phyloP scores from a whole-genome alignment of 2,113 vertebrate species.

The Ophiodon elongatus region DNA sequence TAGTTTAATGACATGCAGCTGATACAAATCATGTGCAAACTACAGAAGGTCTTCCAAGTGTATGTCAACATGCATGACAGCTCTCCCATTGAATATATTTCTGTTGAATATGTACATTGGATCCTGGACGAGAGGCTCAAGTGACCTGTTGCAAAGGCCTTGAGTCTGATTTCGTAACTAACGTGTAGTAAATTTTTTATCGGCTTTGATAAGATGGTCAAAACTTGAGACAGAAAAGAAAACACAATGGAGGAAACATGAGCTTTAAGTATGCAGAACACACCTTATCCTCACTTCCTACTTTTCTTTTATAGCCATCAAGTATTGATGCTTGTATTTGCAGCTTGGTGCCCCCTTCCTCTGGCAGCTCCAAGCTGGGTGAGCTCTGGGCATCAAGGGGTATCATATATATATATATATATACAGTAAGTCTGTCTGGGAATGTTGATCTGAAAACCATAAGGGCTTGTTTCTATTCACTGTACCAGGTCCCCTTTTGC shows the following conservation, averaged over 20 bases:
- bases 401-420: conserved; percentile 48
- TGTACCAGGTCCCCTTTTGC: conserved; percentile 49
- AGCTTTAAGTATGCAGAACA: conserved; percentile 11
- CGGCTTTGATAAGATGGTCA: conserved; percentile 35
- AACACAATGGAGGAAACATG: conserved; percentile 13
- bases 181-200: conserved; percentile 19
- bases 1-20: conserved; percentile 74
- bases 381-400: conserved; percentile 56
- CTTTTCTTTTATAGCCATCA: conserved; percentile 38
- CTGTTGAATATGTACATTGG: conserved; percentile 68
- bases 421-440: conserved; percentile 61
- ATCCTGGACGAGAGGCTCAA: conserved; percentile 55
- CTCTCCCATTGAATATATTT: conserved; percentile 66
- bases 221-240: conserved; percentile 12
- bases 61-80: conserved; percentile 73
- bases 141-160: conserved; percentile 62
- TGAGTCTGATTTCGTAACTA: conserved; percentile 34
- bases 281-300: conserved; percentile 22
- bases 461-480: conserved; percentile 51
- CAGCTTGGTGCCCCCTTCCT: conserved; percentile 53
- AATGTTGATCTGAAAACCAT: conserved; percentile 77
- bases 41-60: conserved; percentile 72
- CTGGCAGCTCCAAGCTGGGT: conserved; percentile 42
- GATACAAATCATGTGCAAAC: conserved; percentile 75
- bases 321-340: conserved; percentile 40